A percentile compares a stretch with the other conserved stretches of the same genome.
Evolutionary conservation across 2,888 invertebrate species (phyloP).

Genomic region (Phaonia tiefii): DNA sequence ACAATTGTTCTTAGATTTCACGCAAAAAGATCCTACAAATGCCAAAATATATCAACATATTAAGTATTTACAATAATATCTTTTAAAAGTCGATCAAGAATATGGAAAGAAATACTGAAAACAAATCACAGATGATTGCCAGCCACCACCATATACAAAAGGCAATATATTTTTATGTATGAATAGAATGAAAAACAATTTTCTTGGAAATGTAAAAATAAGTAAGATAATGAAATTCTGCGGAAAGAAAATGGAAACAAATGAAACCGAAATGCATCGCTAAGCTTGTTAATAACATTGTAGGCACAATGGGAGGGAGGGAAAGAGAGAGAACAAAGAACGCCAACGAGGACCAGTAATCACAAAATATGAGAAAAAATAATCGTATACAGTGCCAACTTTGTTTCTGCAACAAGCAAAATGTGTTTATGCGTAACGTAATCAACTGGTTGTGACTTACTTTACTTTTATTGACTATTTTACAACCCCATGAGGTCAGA

Average conservation of each 20-base stretch:
- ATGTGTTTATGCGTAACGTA: too few relatives aligned
- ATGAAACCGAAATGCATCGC: constrained; percentile 12
- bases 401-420: too few relatives aligned
- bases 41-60: constrained; percentile 43
- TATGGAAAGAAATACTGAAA: not conserved
- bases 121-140: constrained; percentile 1
- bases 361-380: not conserved
- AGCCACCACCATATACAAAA: constrained; percentile 5
- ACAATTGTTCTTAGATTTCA: too few relatives aligned
- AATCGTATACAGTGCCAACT: not conserved
- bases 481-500: too few relatives aligned
- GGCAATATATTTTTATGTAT: not conserved
- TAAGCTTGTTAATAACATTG: constrained; percentile 5
- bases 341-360: not conserved
- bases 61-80: constrained; percentile 45
- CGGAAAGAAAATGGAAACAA: not conserved
- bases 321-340: too few relatives aligned
- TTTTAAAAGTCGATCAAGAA: not conserved
- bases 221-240: not conserved
- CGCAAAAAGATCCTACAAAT: not conserved
- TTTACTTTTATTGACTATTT: too few relatives aligned
- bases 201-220: not conserved
- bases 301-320: not conserved
- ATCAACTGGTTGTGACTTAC: too few relatives aligned
- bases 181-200: not conserved